phyloP scores from a whole-genome alignment of 1,140 invertebrate species.

The Cherax destructor region DNA sequence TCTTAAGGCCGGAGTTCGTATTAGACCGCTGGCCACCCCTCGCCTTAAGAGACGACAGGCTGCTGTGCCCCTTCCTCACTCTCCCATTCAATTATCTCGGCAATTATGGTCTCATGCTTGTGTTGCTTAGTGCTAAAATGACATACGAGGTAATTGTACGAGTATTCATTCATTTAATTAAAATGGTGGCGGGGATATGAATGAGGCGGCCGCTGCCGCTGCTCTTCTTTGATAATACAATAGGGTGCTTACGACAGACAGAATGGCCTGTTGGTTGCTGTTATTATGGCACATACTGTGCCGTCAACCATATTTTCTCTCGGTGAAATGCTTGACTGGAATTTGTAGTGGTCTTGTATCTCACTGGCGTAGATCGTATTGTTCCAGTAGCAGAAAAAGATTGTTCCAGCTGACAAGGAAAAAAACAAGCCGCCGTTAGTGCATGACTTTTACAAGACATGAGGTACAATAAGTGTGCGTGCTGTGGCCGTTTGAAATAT shows the following conservation, averaged over 20 bases:
- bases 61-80: conserved; percentile 18
- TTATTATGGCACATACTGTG: too few relatives aligned
- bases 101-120: conserved; percentile 65
- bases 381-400: too few relatives aligned
- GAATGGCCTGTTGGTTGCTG: not conserved
- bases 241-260: conserved; percentile 2
- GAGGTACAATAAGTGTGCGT: not conserved
- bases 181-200: conserved; percentile 21
- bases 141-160: conserved; percentile 63
- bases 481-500: not conserved
- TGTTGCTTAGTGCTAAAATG: conserved; percentile 64
- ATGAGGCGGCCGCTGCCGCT: not conserved
- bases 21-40: not conserved
- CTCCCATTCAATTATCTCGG: conserved; percentile 58
- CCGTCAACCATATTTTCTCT: too few relatives aligned
- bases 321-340: too few relatives aligned
- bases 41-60: not conserved
- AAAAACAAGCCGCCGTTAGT: too few relatives aligned
- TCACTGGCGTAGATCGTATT: too few relatives aligned
- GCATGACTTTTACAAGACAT: not conserved
- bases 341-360: too few relatives aligned
- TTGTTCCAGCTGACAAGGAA: too few relatives aligned
- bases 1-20: not conserved
- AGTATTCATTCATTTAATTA: conserved; percentile 64
- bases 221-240: not conserved